These are phyloP conservation scores for Tolypeutes matacus DNA, from an alignment of 2,797 vertebrate species.

Conservation along the genomic window DNA sequence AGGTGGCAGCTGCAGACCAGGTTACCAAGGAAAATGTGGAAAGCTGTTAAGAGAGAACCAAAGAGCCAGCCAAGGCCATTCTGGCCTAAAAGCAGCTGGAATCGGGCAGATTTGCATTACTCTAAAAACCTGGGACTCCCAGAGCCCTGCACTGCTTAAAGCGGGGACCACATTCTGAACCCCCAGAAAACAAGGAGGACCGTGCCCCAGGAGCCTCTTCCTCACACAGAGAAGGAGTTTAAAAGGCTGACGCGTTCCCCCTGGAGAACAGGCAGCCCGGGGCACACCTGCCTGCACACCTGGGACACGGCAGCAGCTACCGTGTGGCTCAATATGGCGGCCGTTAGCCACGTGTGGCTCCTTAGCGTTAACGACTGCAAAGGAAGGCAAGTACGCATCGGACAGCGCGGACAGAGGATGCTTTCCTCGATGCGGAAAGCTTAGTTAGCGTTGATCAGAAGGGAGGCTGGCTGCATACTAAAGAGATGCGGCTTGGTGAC, in stretches of 20 bases:
- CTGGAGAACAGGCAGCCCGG: not conserved
- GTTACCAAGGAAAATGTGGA: constrained; percentile 70
- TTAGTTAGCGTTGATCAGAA: not conserved
- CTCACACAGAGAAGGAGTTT: not conserved
- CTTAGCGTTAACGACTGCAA: no score
- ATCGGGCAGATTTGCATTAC: not conserved
- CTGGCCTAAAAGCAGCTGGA: constrained; percentile 31
- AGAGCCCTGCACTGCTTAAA: not conserved
- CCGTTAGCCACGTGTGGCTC: no score
- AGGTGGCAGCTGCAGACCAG: constrained; percentile 5
- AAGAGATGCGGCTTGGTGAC: not conserved
- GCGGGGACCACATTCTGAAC: not conserved
- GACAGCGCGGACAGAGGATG: not conserved
- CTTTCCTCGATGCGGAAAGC: not conserved
- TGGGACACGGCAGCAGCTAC: not conserved
- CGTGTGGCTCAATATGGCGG: not conserved
- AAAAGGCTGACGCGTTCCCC: not conserved
- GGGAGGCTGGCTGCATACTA: not conserved
- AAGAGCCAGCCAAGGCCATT: constrained; percentile 58
- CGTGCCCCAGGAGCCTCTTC: not conserved
- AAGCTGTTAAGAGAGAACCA: constrained; percentile 56
- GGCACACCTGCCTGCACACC: not conserved
- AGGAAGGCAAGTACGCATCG: not conserved
- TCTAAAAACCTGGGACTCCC: not conserved
- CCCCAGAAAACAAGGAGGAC: not conserved